phyloP scores from a whole-genome alignment of 2,888 invertebrate species.

The Leuctra nigra region DNA sequence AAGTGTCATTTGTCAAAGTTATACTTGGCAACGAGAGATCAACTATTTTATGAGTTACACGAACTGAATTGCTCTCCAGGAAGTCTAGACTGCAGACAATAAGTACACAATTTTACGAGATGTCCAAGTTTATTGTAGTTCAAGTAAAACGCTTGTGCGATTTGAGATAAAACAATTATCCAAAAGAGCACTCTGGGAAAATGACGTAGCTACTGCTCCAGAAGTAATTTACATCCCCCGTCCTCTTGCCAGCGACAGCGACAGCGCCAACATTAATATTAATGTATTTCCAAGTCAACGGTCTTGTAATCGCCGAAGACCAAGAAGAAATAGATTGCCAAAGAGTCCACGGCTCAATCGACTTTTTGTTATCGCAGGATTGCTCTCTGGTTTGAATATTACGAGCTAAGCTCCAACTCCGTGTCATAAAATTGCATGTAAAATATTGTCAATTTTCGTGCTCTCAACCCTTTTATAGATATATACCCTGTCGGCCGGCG shows the following conservation, averaged over 20 bases:
- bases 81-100: too few species aligned
- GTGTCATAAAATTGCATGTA: background rate
- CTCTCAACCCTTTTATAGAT: conserved; percentile 4
- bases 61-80: too few species aligned
- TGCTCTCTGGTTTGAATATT: background rate
- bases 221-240: conserved; percentile 4
- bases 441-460: conserved; percentile 13
- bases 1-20: too few species aligned
- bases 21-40: too few species aligned
- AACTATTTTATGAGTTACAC: too few species aligned
- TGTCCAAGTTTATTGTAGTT: too few species aligned
- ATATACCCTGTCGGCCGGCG: background rate
- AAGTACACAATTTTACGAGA: too few species aligned
- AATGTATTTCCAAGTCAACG: background rate
- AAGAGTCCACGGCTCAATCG: background rate
- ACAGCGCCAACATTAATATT: conserved; percentile 1
- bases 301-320: background rate
- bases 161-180: background rate
- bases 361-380: background rate
- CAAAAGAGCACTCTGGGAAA: conserved; percentile 3
- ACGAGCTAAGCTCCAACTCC: background rate
- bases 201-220: too few species aligned
- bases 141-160: background rate
- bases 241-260: background rate
- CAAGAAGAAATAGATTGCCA: background rate